phyloP scores from a whole-genome alignment of 2,797 vertebrate species.

The Myotis pilosus region DNA sequence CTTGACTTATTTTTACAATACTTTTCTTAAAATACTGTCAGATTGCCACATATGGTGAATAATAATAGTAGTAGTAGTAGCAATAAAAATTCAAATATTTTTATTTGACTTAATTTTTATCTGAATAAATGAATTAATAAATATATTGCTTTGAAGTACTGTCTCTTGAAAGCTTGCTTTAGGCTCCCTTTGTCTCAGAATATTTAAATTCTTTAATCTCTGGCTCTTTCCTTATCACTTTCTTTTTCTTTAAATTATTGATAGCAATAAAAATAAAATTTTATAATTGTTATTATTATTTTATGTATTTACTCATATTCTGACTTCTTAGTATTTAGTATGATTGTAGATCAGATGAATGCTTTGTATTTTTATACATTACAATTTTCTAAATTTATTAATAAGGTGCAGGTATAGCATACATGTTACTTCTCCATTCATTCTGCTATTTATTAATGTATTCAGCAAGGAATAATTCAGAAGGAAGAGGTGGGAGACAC shows the following conservation, averaged over 20 bases:
- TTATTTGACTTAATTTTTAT: neutral
- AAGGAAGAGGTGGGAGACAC: no score
- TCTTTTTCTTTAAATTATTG: neutral
- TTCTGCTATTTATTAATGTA: neutral
- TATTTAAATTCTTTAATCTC: neutral
- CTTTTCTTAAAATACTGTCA: neutral
- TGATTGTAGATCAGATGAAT: neutral
- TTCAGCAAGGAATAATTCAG: neutral
- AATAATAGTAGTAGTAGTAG: neutral
- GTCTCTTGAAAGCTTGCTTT: neutral
- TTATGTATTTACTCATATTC: neutral
- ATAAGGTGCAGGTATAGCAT: neutral
- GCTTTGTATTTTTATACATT: neutral
- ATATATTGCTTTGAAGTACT: neutral
- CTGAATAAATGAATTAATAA: neutral
- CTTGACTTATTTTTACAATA: neutral
- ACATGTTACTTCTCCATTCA: neutral
- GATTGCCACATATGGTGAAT: neutral
- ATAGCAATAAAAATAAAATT: neutral
- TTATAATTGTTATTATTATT: neutral
- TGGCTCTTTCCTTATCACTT: neutral
- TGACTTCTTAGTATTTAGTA: neutral
- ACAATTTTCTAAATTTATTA: neutral
- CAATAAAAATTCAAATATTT: neutral
- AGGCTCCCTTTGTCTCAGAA: neutral